Evolutionary conservation across 2,888 invertebrate genomes (phyloP).

Genomic region (Hipparchia semele): DNA sequence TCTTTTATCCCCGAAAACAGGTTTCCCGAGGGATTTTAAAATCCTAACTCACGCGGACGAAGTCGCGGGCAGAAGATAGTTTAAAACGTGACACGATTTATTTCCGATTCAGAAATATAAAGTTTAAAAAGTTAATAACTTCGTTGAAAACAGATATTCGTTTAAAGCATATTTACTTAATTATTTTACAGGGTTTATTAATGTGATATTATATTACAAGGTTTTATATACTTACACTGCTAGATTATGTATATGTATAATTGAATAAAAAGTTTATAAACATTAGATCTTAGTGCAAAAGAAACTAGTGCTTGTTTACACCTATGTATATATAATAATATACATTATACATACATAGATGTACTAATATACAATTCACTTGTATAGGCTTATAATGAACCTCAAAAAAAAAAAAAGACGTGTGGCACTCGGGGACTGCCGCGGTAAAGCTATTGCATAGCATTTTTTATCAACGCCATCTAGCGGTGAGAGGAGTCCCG

Average conservation of each 20-base stretch:
- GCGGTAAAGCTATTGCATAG: too few species aligned
- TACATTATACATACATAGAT: not conserved
- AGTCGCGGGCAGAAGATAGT: not conserved
- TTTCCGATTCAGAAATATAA: not conserved
- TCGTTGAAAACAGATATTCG: not conserved
- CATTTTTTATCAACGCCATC: too few species aligned
- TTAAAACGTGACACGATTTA: not conserved
- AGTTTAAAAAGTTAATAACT: not conserved
- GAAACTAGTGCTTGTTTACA: constrained; percentile 22
- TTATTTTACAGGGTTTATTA: not conserved
- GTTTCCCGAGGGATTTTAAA: too few species aligned
- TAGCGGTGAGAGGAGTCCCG: too few species aligned
- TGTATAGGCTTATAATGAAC: not conserved
- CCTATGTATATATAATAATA: not conserved
- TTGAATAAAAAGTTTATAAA: not conserved
- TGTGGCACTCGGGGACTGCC: too few species aligned
- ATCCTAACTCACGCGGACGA: too few species aligned
- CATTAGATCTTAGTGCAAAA: constrained; percentile 2
- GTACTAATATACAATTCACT: not conserved
- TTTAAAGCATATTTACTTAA: not conserved
- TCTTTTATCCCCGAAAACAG: too few species aligned
- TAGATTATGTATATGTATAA: not conserved
- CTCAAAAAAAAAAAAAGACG: too few species aligned
- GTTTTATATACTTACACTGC: not conserved
- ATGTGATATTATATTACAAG: not conserved